Evolutionary conservation across 1,140 invertebrate species (phyloP).

Genomic region (Cotesia glomerata): DNA sequence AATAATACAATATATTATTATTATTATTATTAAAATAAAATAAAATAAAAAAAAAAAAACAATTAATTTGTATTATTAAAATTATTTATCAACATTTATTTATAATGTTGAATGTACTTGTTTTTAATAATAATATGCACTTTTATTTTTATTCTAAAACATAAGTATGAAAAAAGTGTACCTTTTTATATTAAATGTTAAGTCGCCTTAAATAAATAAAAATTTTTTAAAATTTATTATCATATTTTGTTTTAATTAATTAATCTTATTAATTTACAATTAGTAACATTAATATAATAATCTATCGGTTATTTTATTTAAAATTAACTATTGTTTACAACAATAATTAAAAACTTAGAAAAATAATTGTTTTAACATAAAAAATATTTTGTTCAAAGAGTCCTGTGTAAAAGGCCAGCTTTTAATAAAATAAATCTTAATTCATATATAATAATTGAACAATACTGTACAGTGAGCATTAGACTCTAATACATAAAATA

Average conservation of each 20-base stretch:
- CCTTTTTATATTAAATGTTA: constrained; percentile 52
- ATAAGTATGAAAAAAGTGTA: constrained; percentile 49
- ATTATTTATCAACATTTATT: constrained; percentile 38
- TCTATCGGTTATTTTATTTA: constrained; percentile 34
- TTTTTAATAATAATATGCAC: constrained; percentile 45
- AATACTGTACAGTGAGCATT: not conserved
- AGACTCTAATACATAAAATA: not conserved
- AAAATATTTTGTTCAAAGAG: not conserved
- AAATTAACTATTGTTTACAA: not conserved
- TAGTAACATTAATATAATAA: too few species aligned
- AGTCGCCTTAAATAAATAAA: constrained; percentile 51
- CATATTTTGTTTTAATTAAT: not conserved
- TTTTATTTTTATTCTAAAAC: constrained; percentile 52
- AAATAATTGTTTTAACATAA: too few species aligned
- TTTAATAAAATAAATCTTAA: constrained; percentile 37
- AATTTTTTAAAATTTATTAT: constrained; percentile 42
- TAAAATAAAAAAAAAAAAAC: constrained; percentile 4
- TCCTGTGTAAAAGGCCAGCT: constrained; percentile 44
- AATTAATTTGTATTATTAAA: constrained; percentile 31
- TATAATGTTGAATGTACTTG: constrained; percentile 48
- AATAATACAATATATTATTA: not conserved
- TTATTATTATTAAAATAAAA: not conserved
- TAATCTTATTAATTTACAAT: too few species aligned
- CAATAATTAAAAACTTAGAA: too few species aligned
- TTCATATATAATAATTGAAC: not conserved